Base-by-base conservation (phyloP, 2,888 invertebrate genomes). In the Nomada flava region DNA sequence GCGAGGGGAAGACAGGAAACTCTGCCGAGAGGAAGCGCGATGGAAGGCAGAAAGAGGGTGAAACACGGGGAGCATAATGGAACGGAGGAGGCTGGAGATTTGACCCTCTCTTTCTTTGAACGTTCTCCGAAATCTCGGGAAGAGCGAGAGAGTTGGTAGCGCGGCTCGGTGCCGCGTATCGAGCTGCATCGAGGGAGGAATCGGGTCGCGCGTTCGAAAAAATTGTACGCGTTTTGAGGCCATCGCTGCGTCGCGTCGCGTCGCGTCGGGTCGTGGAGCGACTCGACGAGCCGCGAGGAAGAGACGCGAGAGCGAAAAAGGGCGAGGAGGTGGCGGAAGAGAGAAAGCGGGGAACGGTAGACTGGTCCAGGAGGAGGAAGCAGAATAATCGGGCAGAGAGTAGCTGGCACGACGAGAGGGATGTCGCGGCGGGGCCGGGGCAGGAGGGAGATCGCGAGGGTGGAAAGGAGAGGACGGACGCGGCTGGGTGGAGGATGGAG, bases 361-460 rank as follows among this genome's bases (percentile, higher is more conserved):
- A 62, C 9, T 11, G 68, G 79, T 74, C 55, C 55, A 67, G 62
- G 74, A 79, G 75, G 70, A 75, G 74, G 82, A 79, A 71, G 67
- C 80, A 13, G 75, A 75, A 81, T 79, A 82, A 75, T 81, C 76
- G 76, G 76, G 36, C 55, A 59, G 81, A 82, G 82, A 68, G 71
- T 64, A 68, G 60, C 67, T 67, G 59, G 7, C 55, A 70, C 42
- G 52, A 20, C 44, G 47, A 36, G 75, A 73, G 76, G 77, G 73
- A 50, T 36, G 36, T 23, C 62, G 57, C 52, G 53, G 62, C 55
- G 42, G 63, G 57, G 62, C 13, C 11, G 36, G 52, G 65, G 79
- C 53, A 76, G 73, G 74, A 74, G 55, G 52, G 64, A 59, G 67
- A 63, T 73, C 62, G 69, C 57, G 57, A 63, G 60, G 50, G 74